Conservation (phyloP, 2,113 vertebrate species). For the Holacanthus passer region DNA sequence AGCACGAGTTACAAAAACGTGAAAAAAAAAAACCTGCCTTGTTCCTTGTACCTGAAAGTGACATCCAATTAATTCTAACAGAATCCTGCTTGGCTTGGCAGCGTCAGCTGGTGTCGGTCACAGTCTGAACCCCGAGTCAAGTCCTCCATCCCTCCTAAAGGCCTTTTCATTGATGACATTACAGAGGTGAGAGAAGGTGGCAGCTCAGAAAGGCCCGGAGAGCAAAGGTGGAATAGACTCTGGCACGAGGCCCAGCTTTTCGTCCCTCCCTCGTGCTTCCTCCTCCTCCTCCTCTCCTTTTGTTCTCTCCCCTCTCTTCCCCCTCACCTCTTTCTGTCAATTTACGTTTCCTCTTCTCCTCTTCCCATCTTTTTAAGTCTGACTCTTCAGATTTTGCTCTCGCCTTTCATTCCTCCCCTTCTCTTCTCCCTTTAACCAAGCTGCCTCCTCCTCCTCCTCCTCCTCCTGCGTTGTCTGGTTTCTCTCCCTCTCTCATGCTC, state of each 20-base stretch:
- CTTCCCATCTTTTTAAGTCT: slow-evolving; percentile 9
- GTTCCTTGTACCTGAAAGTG: slow-evolving; percentile 70
- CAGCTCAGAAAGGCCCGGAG: slow-evolving; percentile 67
- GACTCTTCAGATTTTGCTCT: slow-evolving; percentile 5
- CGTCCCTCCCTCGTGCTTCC: slow-evolving; percentile 18
- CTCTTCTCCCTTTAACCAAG: not conserved
- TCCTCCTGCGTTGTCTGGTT: not conserved
- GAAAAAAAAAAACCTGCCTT: slow-evolving; percentile 20
- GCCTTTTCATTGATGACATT: slow-evolving; percentile 78
- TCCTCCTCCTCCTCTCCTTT: slow-evolving; percentile 17
- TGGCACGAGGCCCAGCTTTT: slow-evolving; percentile 66
- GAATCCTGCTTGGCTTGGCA: slow-evolving; percentile 68
- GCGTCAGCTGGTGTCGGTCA: slow-evolving; percentile 70
- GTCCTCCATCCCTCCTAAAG: slow-evolving; percentile 75
- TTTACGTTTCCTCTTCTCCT: slow-evolving; percentile 24
- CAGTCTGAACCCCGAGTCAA: slow-evolving; percentile 71
- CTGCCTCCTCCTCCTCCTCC: not conserved
- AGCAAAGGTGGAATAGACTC: slow-evolving; percentile 77
- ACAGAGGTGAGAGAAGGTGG: slow-evolving; percentile 72
- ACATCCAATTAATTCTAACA: slow-evolving; percentile 77
- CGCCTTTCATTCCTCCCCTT: slow-evolving; percentile 14
- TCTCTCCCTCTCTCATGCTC: slow-evolving; percentile 3
- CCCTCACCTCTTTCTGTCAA: slow-evolving; percentile 26
- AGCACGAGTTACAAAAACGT: not conserved
- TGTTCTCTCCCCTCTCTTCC: slow-evolving; percentile 23